These are phyloP conservation scores for Orthosia cruda DNA, from an alignment of 2,888 invertebrate species.

Conservation along the genomic window DNA sequence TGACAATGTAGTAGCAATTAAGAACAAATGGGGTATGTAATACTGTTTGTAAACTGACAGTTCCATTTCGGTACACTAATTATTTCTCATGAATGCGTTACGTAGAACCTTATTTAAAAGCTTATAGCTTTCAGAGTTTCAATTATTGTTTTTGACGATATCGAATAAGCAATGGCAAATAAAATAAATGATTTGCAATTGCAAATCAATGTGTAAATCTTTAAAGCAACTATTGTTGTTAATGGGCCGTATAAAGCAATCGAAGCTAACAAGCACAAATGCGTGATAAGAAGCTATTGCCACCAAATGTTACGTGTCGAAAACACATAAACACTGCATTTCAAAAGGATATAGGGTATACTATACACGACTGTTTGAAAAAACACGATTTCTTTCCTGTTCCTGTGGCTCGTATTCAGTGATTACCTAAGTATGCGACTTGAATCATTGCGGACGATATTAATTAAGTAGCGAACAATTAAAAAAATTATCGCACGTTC, in stretches of 20 bases:
- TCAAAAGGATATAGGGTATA: constrained; percentile 57
- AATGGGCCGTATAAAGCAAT: constrained; percentile 31
- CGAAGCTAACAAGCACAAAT: constrained; percentile 23
- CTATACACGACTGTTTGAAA: constrained; percentile 41
- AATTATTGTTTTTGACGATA: constrained; percentile 25
- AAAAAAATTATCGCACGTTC: constrained; percentile 67
- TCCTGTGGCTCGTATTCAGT: constrained; percentile 48
- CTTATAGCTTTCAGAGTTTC: constrained; percentile 4
- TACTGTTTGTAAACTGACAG: constrained; percentile 53
- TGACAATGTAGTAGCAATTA: constrained; percentile 74
- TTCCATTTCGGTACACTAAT: constrained; percentile 54
- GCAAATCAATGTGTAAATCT: constrained; percentile 5
- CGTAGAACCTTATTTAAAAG: constrained; percentile 28
- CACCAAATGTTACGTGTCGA: constrained; percentile 44
- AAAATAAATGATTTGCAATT: constrained; percentile 4
- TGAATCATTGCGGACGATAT: constrained; percentile 71
- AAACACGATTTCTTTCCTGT: constrained; percentile 77
- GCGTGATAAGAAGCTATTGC: constrained; percentile 52
- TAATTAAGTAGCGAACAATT: constrained; percentile 76
- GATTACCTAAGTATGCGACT: constrained; percentile 69
- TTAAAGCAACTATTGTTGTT: neutral
- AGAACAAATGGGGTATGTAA: constrained; percentile 64
- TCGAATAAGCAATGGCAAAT: constrained; percentile 7
- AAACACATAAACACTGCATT: constrained; percentile 53
- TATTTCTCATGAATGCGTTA: constrained; percentile 39